These are phyloP conservation scores for Pogonognathellus flavescens DNA, from an alignment of 1,140 invertebrate species.

Conservation along the genomic window DNA sequence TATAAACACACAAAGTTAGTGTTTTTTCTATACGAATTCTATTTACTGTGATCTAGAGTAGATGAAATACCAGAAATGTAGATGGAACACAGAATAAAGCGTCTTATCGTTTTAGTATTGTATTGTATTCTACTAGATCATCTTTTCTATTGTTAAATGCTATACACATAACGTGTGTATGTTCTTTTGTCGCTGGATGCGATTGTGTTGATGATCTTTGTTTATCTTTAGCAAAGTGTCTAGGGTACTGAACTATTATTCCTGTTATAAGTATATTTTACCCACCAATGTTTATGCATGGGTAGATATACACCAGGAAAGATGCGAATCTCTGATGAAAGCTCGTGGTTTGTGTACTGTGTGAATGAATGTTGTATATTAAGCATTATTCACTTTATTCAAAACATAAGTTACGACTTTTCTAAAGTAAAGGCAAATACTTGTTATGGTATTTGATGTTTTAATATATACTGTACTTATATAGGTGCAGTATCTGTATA, in stretches of 20 bases:
- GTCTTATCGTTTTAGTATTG: no score
- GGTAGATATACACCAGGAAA: neutral
- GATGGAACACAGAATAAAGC: no score
- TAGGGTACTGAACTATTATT: neutral
- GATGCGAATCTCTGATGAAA: slow-evolving; percentile 11
- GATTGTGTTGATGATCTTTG: slow-evolving; percentile 21
- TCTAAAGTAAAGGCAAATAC: neutral
- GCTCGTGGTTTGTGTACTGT: neutral
- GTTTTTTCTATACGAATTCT: no score
- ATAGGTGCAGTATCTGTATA: neutral
- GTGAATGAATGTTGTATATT: neutral
- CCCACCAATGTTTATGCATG: neutral
- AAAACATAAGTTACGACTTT: neutral
- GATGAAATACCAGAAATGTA: no score
- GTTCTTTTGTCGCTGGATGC: slow-evolving; percentile 9
- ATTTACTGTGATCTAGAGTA: no score
- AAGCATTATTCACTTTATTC: neutral
- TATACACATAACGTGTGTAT: neutral
- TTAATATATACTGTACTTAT: neutral
- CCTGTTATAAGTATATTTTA: neutral
- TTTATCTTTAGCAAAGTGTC: slow-evolving; percentile 1
- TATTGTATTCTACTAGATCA: neutral
- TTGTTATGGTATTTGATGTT: neutral
- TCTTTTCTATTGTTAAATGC: neutral
- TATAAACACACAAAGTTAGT: no score